A percentile compares a stretch with the other conserved stretches of the same genome.
Conservation (phyloP, 2,113 vertebrate species). For the Gobiocypris rarus region DNA sequence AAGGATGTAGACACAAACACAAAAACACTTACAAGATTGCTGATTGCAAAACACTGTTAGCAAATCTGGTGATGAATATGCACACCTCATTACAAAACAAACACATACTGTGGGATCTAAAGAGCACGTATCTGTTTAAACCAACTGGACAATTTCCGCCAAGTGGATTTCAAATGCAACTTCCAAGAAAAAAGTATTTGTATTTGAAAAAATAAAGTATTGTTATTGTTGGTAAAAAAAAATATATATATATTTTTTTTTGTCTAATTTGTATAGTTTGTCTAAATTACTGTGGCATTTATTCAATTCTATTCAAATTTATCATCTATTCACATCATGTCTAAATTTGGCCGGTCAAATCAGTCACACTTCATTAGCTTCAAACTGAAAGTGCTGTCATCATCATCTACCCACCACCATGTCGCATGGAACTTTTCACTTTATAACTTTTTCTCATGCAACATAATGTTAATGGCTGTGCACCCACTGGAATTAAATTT, state of each 20-base stretch:
- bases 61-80: conserved; percentile 4
- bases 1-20: background rate
- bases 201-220: too few relatives aligned
- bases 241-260: too few relatives aligned
- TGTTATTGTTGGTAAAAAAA: background rate
- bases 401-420: background rate
- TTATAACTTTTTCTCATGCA: background rate
- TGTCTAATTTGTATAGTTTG: too few relatives aligned
- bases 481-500: background rate
- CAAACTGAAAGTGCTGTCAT: background rate
- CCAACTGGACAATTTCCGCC: background rate
- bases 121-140: background rate
- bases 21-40: background rate
- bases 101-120: background rate
- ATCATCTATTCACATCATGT: background rate
- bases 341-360: background rate
- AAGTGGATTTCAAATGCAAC: background rate
- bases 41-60: background rate
- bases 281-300: background rate
- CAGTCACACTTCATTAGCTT: background rate
- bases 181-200: background rate
- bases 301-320: too few relatives aligned
- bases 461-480: background rate
- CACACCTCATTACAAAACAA: background rate
- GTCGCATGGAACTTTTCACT: background rate